These are phyloP conservation scores for Taenioides sp. DNA, from an alignment of 2,797 vertebrate genomes.

Conservation along the genomic window DNA sequence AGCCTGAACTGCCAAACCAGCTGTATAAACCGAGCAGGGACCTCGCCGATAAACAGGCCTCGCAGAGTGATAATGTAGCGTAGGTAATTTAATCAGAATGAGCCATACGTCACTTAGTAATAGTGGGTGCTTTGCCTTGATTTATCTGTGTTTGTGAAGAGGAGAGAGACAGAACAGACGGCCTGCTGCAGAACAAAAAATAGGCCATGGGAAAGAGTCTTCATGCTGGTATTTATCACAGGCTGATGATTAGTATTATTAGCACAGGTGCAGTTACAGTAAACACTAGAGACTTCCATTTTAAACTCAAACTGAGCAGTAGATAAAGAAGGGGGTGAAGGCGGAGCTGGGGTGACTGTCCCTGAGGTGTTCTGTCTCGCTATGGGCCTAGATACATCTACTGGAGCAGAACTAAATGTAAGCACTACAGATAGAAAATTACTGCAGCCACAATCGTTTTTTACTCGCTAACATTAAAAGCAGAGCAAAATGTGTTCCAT, in stretches of 20 bases:
- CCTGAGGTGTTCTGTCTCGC: constrained; percentile 57
- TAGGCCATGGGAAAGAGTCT: constrained; percentile 69
- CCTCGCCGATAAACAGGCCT: constrained; percentile 56
- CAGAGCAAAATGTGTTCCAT: constrained; percentile 3
- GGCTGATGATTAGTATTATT: constrained; percentile 77
- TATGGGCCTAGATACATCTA: constrained; percentile 24
- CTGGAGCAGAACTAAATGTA: constrained; percentile 11
- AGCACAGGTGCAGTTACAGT: constrained; percentile 78
- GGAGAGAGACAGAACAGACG: constrained; percentile 71
- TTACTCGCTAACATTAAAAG: neutral
- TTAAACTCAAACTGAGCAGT: constrained; percentile 48
- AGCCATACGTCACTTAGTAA: constrained; percentile 77
- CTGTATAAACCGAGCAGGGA: constrained; percentile 42
- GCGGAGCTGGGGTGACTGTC: constrained; percentile 46
- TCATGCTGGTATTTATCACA: constrained; percentile 73
- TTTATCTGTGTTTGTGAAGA: constrained; percentile 79
- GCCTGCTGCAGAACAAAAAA: constrained; percentile 65
- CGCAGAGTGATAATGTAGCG: constrained; percentile 67
- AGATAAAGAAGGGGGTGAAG: constrained; percentile 60
- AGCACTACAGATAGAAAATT: constrained; percentile 16
- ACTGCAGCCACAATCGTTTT: neutral
- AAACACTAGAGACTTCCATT: constrained; percentile 69
- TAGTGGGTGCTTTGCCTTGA: constrained; percentile 76
- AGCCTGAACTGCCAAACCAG: constrained; percentile 27
- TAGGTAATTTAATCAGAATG: constrained; percentile 78